phyloP scores from a whole-genome alignment of 2,797 vertebrate species.

The Mormyrops attenuatus region DNA sequence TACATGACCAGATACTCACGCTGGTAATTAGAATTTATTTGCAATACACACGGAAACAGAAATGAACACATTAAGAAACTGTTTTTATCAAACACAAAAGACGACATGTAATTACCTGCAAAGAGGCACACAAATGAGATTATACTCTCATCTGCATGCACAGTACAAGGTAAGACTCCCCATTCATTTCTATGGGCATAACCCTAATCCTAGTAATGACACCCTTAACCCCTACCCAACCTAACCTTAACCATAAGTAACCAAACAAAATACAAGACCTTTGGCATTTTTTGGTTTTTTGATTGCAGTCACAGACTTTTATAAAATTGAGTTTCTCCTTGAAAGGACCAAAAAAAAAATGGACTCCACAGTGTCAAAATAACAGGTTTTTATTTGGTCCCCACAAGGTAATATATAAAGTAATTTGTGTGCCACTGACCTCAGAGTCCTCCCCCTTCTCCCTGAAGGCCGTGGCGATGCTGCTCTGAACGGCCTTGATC shows the following conservation, averaged over 20 bases:
- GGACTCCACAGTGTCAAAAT: background rate
- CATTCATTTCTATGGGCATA: background rate
- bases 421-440: constrained; percentile 55
- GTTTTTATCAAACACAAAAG: background rate
- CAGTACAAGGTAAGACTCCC: background rate
- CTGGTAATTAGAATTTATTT: background rate
- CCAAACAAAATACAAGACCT: background rate
- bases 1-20: background rate
- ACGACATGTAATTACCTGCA: background rate
- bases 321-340: background rate
- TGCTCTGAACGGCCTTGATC: constrained; percentile 97
- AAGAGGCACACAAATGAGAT: background rate
- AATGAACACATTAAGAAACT: background rate
- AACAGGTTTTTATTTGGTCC: background rate
- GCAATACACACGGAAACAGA: background rate
- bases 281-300: background rate
- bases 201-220: background rate
- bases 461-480: constrained; percentile 92
- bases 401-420: background rate
- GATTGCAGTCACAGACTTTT: background rate
- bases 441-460: constrained; percentile 85
- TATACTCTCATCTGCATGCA: background rate
- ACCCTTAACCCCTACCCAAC: background rate
- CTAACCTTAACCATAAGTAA: background rate
- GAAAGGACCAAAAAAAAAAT: background rate